A percentile compares a stretch with the other conserved stretches of the same genome.
Conservation (phyloP, 2,797 vertebrate genomes). For the Leptodactylus fallax region DNA sequence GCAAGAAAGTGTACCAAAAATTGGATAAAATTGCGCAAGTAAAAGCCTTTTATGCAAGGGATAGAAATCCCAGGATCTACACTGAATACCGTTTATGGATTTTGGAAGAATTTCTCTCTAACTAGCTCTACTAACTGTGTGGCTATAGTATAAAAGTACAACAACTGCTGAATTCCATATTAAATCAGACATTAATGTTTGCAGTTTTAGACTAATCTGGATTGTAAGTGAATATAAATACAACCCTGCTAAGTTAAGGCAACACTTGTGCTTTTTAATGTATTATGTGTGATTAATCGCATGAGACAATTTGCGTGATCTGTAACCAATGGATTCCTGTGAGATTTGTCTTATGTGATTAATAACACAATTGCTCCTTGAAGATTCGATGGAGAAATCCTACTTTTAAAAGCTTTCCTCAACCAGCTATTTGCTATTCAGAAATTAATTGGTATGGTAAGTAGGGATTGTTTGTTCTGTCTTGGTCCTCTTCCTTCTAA, state of each 20-base stretch:
- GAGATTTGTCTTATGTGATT: slow-evolving; percentile 22
- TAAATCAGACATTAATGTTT: neutral
- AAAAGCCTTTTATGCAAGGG: too few species aligned
- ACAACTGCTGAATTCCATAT: neutral
- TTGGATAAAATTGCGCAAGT: too few species aligned
- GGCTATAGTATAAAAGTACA: neutral
- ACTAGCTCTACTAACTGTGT: neutral
- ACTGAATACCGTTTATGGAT: too few species aligned
- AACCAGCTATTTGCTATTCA: slow-evolving; percentile 23
- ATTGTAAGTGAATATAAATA: neutral
- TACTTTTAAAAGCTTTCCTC: slow-evolving; percentile 1
- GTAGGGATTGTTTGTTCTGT: slow-evolving; percentile 14
- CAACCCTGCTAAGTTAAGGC: neutral
- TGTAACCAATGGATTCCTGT: slow-evolving; percentile 13
- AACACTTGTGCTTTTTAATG: slow-evolving; percentile 11
- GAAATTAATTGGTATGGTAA: slow-evolving; percentile 30
- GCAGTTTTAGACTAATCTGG: neutral
- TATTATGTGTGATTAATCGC: slow-evolving; percentile 7
- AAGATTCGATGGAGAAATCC: neutral
- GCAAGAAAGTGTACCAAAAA: too few species aligned
- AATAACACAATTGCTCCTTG: slow-evolving; percentile 19
- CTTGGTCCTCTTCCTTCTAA: neutral
- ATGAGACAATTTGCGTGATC: slow-evolving; percentile 7
- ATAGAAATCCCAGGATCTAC: too few species aligned
- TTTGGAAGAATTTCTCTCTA: too few species aligned